Base-by-base conservation (phyloP, 2,797 vertebrate species). In the Graptemys geographica region DNA sequence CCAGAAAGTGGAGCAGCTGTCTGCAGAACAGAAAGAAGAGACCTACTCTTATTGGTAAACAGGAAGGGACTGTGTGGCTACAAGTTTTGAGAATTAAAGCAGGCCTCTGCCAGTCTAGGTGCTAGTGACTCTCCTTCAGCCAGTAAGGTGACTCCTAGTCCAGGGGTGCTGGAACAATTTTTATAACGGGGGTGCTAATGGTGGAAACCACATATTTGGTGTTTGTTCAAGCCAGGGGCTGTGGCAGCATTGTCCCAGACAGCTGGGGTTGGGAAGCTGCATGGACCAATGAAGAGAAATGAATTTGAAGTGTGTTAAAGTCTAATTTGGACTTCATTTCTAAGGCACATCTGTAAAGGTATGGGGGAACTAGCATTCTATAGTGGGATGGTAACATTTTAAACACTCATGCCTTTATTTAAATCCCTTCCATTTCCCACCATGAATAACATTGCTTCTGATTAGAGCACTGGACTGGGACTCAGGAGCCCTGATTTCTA, bases 281-380 rank as follows among this genome's bases (percentile, higher is more conserved):
- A 0, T 18, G 25, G 44, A 4, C 0, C 0, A 74, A 74, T 1
- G 4, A 65, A 65, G 49, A 51, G 57, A 47, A 56, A 83, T 78
- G 19, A 83, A 80, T 33, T 0, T 62, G 31, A 62, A 31, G 2
- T 55, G 11, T 28, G 51, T 12, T 86, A 87, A 78, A 79, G 59
- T 33, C 41, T 79, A 21, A 80, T 56, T 82, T 76, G 83, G 56
- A 15, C 65, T 37, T 93, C 85, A 84, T 21, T 94, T 90, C 33
- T 94, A 62, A 90, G 87, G 84, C 25, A 90, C 25, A 91, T 62
- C 56, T 91, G 52, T 90, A 59, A 89, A n/a, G 6, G 55, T 23
- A 55, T 19, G 79, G 86, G 53, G 37, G 76, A 65, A 79, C 56
- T 90, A 15, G 56, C 49, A 12, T 53, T 69, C 15, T 5, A 25